Evolutionary conservation across 2,113 vertebrate genomes (phyloP), one percentile per base, ranked within the genome.

Genomic region (Lagopus muta): DNA sequence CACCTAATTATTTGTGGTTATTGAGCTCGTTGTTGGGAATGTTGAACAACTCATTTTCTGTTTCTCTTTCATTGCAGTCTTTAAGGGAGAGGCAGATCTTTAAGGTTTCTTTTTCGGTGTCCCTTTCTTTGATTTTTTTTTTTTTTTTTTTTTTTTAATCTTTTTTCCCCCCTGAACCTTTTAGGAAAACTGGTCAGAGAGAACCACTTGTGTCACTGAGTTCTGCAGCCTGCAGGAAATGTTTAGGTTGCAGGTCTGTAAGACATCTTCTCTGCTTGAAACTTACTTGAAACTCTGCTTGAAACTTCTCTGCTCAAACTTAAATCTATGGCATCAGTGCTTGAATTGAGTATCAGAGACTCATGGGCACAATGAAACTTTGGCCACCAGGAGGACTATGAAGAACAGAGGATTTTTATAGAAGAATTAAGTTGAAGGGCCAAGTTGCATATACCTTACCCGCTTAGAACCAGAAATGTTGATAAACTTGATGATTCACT

Each of bases 1-100:
- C 84, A 66, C 58, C 88, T 85, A 84, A 87, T 96, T 95, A 90
- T 87, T 94, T 73, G 71, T 88, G 93, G 62, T 70, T 86, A 73
- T 50, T 64, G 86, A 89, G 65, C 61, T 94, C 90, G 86, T 78
- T 78, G 40, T 64, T 92, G 30, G 38, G 74, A 90, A 87, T 75
- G 65, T 6, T 4, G 0, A 64, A 17, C 42, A 84, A 78, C 38
- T 91, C 36, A 42, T 86, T 97, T 95, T 94, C 62, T 94, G 38
- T 30, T 61, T 8, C 69, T 79, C 54, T 62, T 45, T 64, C 32
- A 81, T 89, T 82, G 54, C 38, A 25, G 0, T 67, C 67, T 94
- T 80, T 83, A 70, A 89, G 15, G 55, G 9, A 72, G 10, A 61
- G 42, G 20, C 27, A 52, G 10, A 43, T 38, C 38, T 38, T 38